Percentiles rank a stretch among this genome's conserved stretches.
Conservation (phyloP, 2,888 invertebrate species). For the Lagria hirta region DNA sequence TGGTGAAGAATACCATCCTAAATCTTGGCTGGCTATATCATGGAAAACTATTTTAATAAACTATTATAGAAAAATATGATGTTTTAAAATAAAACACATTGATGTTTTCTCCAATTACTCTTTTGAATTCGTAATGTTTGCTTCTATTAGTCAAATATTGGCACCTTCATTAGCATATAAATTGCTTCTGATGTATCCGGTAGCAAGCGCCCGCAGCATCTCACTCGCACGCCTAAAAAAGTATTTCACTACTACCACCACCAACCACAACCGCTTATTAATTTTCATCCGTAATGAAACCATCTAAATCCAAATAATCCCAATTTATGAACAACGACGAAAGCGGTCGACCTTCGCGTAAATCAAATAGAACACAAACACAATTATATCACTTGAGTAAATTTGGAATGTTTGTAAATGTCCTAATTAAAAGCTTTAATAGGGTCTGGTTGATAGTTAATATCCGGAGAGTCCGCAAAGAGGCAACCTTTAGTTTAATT, state of each 20-base stretch:
- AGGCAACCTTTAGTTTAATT: slow-evolving; percentile 21
- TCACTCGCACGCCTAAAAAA: slow-evolving; percentile 3
- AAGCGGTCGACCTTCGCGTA: slow-evolving; percentile 16
- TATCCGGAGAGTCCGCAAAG: slow-evolving; percentile 24
- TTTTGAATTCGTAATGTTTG: no score
- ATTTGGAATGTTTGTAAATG: slow-evolving; percentile 24
- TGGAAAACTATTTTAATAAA: no score
- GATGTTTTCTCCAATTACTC: no score
- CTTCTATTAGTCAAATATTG: slow-evolving; percentile 17
- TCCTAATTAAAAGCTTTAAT: slow-evolving; percentile 24
- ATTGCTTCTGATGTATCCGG: slow-evolving; percentile 18
- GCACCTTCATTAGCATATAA: slow-evolving; percentile 20
- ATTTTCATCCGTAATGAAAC: slow-evolving; percentile 6
- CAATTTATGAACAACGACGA: slow-evolving; percentile 25
- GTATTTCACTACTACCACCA: background rate
- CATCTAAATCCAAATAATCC: slow-evolving; percentile 12
- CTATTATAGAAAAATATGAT: no score
- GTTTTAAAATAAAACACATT: no score
- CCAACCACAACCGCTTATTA: background rate
- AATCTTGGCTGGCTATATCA: no score
- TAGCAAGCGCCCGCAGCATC: slow-evolving; percentile 2
- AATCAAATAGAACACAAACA: slow-evolving; percentile 29
- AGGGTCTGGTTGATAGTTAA: slow-evolving; percentile 23
- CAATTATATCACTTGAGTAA: slow-evolving; percentile 24
- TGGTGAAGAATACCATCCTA: no score